Conservation (phyloP, 35 echinoderm and acorn worm genomes). For the Ophioderma brevispina region DNA sequence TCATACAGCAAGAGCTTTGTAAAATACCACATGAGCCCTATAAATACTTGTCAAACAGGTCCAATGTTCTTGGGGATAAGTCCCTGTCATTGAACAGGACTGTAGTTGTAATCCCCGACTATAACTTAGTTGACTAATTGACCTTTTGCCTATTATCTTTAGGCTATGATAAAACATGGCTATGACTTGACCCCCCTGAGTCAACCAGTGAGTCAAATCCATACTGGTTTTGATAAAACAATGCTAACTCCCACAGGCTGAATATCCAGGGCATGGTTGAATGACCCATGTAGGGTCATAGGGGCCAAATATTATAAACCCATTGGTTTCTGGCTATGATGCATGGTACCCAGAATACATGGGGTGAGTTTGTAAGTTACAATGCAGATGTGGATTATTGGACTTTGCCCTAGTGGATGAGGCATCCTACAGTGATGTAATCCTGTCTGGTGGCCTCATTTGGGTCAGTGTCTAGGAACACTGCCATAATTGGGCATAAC, state of each 20-base stretch:
- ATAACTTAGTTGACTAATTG: too few relatives aligned
- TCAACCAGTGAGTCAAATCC: not conserved
- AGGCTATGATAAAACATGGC: not conserved
- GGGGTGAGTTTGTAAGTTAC: not conserved
- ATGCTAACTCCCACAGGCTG: not conserved
- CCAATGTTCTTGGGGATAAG: too few relatives aligned
- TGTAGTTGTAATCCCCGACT: too few relatives aligned
- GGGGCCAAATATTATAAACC: too few relatives aligned
- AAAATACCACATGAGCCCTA: too few relatives aligned
- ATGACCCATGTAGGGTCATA: not conserved
- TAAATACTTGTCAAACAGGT: too few relatives aligned
- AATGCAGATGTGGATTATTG: not conserved
- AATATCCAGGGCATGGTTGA: not conserved
- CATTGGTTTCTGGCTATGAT: not conserved
- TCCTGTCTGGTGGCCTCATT: not conserved
- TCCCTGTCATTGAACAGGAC: too few relatives aligned
- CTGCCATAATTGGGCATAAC: constrained; percentile 3
- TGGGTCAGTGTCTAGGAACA: not conserved
- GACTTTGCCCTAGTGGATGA: not conserved
- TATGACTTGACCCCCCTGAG: not conserved
- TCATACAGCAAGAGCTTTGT: too few relatives aligned
- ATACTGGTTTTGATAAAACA: too few relatives aligned
- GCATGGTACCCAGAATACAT: not conserved
- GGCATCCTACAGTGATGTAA: not conserved
- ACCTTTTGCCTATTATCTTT: too few relatives aligned